These are phyloP conservation scores for Semotilus atromaculatus DNA, from an alignment of 2,797 vertebrate species.

Conservation along the genomic window DNA sequence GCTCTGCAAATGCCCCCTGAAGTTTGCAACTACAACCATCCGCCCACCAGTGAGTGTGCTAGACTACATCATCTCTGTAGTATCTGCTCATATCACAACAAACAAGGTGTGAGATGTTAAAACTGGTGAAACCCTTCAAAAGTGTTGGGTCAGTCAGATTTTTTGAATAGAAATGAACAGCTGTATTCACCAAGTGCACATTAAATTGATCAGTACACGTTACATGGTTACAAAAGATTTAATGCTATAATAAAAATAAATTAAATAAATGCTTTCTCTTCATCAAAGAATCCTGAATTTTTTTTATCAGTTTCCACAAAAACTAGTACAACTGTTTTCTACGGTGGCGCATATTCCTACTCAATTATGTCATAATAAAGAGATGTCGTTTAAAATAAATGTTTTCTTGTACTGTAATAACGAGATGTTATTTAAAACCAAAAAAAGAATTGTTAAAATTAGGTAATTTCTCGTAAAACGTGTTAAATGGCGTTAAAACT, in stretches of 20 bases:
- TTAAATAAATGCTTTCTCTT: too few species aligned
- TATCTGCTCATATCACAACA: slow-evolving; percentile 4
- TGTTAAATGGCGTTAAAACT: too few species aligned
- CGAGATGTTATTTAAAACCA: too few species aligned
- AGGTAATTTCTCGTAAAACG: too few species aligned
- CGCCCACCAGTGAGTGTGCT: slow-evolving; percentile 69
- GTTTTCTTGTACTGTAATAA: too few species aligned
- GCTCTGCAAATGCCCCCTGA: slow-evolving; percentile 70
- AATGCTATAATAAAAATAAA: too few species aligned
- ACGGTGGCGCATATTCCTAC: too few species aligned
- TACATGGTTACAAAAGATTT: not conserved
- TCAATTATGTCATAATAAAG: too few species aligned
- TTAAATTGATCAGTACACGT: not conserved
- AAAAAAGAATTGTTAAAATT: too few species aligned
- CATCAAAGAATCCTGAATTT: not conserved
- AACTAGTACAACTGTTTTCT: too few species aligned
- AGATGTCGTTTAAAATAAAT: too few species aligned
- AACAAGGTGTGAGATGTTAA: not conserved
- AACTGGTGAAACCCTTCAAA: not conserved
- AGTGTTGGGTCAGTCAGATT: not conserved
- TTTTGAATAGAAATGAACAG: not conserved
- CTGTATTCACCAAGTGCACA: not conserved
- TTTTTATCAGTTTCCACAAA: not conserved
- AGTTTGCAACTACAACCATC: slow-evolving; percentile 73
- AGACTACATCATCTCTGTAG: slow-evolving; percentile 49